These are phyloP conservation scores for Oxygymnocypris stewartii DNA, from an alignment of 2,113 vertebrate species.

Conservation along the genomic window DNA sequence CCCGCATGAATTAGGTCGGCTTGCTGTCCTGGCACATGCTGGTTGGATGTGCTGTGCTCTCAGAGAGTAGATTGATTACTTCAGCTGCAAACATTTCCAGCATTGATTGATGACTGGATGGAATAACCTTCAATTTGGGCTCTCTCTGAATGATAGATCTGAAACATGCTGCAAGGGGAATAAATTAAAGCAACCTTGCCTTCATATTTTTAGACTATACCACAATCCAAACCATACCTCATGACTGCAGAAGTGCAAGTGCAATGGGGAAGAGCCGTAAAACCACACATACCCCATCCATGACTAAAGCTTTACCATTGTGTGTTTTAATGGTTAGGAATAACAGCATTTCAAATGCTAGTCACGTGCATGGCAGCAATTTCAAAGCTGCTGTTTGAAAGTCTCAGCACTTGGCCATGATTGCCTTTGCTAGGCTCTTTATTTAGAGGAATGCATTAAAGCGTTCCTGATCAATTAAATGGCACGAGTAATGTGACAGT, in stretches of 20 bases:
- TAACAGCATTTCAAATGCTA: background rate
- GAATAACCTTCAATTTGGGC: conserved; percentile 47
- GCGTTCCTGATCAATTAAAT: conserved; percentile 4
- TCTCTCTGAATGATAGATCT: conserved; percentile 35
- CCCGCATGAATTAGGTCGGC: background rate
- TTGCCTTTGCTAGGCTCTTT: background rate
- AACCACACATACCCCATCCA: background rate
- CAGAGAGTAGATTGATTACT: conserved; percentile 44
- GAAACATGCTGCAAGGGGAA: conserved; percentile 40
- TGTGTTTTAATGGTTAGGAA: background rate
- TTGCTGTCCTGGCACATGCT: conserved; percentile 20
- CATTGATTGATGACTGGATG: conserved; percentile 53
- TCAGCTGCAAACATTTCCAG: conserved; percentile 40
- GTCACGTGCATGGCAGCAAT: background rate
- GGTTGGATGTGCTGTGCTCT: background rate
- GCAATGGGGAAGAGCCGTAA: background rate
- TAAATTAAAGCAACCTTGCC: conserved; percentile 31
- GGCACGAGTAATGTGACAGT: background rate
- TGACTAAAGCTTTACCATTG: background rate
- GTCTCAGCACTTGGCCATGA: conserved; percentile 4
- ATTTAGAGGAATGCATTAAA: conserved; percentile 8
- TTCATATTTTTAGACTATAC: conserved; percentile 33
- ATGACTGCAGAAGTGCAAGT: conserved; percentile 26
- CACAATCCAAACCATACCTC: conserved; percentile 21
- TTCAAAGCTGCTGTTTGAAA: background rate